Evolutionary conservation across 2,888 invertebrate species (phyloP).

Genomic region (Drosophila monieri): DNA sequence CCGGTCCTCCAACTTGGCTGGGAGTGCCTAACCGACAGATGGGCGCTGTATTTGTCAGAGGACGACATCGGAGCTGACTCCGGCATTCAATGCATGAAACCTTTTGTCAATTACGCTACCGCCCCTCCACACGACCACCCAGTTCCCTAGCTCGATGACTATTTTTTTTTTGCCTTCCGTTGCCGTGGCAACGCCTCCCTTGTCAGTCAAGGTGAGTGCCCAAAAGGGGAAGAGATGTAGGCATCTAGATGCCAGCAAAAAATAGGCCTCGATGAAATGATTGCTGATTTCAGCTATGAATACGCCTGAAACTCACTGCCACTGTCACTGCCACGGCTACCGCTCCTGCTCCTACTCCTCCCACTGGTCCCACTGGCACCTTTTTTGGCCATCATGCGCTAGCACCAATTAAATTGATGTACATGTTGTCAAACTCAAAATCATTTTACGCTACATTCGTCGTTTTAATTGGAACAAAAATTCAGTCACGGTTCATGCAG

Average conservation of each 20-base stretch:
- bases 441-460: conserved; percentile 67
- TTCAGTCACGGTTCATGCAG: conserved; percentile 9
- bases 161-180: conserved; percentile 18
- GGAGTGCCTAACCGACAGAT: conserved; percentile 55
- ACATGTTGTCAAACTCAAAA: conserved; percentile 72
- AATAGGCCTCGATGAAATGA: conserved; percentile 74
- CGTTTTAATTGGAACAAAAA: conserved; percentile 71
- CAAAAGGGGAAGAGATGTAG: background rate
- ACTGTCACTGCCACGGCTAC: conserved; percentile 26
- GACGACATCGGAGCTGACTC: conserved; percentile 46
- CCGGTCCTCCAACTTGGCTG: conserved; percentile 8
- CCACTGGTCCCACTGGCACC: conserved; percentile 14
- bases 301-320: conserved; percentile 36
- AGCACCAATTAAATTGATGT: conserved; percentile 75
- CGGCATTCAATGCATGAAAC: conserved; percentile 75
- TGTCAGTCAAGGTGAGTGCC: conserved; percentile 37
- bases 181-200: conserved; percentile 29
- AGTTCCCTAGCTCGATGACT: conserved; percentile 5
- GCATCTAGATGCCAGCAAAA: conserved; percentile 22
- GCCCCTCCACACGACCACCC: conserved; percentile 44
- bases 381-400: conserved; percentile 51
- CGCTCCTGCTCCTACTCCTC: conserved; percentile 12
- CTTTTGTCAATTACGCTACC: conserved; percentile 75
- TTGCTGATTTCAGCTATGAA: conserved; percentile 75
- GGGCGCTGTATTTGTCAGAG: conserved; percentile 66